Conservation (phyloP, 1,140 invertebrate genomes). For the Belonocnema kinseyi region DNA sequence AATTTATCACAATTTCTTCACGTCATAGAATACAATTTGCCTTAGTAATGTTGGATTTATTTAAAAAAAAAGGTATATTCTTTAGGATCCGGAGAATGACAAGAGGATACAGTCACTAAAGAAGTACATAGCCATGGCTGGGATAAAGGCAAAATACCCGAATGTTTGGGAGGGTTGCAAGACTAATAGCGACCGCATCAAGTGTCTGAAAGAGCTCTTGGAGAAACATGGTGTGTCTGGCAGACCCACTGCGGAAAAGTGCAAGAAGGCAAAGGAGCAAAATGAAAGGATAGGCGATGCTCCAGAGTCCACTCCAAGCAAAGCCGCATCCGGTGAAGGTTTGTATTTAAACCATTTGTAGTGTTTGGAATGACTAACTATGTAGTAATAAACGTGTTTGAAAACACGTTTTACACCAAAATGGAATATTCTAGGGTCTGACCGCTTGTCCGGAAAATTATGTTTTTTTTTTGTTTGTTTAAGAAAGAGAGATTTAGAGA, state of each 20-base stretch:
- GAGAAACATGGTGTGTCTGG: slow-evolving; percentile 63
- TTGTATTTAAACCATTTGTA: slow-evolving; percentile 35
- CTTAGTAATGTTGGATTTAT: no score
- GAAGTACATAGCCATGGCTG: slow-evolving; percentile 61
- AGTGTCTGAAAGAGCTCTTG: slow-evolving; percentile 58
- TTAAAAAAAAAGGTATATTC: neutral
- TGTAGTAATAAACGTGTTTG: no score
- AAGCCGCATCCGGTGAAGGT: slow-evolving; percentile 66
- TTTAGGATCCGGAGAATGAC: neutral
- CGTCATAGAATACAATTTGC: no score
- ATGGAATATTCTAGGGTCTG: no score
- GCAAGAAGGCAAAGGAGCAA: slow-evolving; percentile 60
- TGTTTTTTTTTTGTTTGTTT: no score
- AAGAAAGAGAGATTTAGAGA: no score
- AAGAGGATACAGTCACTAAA: slow-evolving; percentile 60
- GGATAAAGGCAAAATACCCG: slow-evolving; percentile 62
- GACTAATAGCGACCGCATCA: slow-evolving; percentile 56
- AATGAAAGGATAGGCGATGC: slow-evolving; percentile 56
- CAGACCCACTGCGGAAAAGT: slow-evolving; percentile 66
- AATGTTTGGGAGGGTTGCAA: slow-evolving; percentile 62
- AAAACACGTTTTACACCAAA: no score
- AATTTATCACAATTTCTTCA: no score
- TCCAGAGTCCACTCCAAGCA: slow-evolving; percentile 57
- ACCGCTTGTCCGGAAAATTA: no score
- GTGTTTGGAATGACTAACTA: no score